phyloP scores from a whole-genome alignment of 2,888 invertebrate genomes.

The Phortica magna region DNA sequence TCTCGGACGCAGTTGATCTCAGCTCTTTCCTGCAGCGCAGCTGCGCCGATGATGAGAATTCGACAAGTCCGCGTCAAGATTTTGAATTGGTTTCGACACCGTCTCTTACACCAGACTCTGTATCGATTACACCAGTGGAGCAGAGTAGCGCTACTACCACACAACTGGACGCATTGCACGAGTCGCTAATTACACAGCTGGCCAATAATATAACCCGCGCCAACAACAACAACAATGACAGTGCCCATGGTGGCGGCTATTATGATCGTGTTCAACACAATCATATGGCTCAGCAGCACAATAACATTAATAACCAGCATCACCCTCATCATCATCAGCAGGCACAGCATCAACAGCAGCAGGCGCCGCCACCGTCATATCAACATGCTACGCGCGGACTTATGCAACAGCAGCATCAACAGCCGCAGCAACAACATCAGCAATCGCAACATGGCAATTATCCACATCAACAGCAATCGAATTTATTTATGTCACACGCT shows the following conservation, averaged over 20 bases:
- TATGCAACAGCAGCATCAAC: conserved; percentile 59
- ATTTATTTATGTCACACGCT: conserved; percentile 34
- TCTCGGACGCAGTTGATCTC: conserved; percentile 89
- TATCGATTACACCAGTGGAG: conserved; percentile 80
- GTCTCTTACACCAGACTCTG: conserved; percentile 84
- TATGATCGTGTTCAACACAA: conserved; percentile 81
- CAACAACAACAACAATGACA: conserved; percentile 77
- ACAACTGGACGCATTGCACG: conserved; percentile 85
- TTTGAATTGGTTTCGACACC: conserved; percentile 86
- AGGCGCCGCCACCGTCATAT: conserved; percentile 71
- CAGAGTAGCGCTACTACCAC: conserved; percentile 43
- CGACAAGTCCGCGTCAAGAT: conserved; percentile 81
- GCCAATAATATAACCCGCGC: conserved; percentile 76
- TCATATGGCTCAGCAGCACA: conserved; percentile 80
- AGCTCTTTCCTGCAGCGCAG: conserved; percentile 86
- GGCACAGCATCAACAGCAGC: conserved; percentile 81
- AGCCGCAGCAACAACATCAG: conserved; percentile 54
- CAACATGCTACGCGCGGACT: conserved; percentile 72
- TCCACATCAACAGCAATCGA: conserved; percentile 45
- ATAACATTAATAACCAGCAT: conserved; percentile 78
- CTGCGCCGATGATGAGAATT: conserved; percentile 79
- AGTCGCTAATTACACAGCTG: conserved; percentile 83
- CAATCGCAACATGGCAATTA: conserved; percentile 45
- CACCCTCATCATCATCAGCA: conserved; percentile 79
- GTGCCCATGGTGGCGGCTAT: conserved; percentile 20